Conservation (phyloP, 2,113 vertebrate genomes). For the Chunga burmeisteri region DNA sequence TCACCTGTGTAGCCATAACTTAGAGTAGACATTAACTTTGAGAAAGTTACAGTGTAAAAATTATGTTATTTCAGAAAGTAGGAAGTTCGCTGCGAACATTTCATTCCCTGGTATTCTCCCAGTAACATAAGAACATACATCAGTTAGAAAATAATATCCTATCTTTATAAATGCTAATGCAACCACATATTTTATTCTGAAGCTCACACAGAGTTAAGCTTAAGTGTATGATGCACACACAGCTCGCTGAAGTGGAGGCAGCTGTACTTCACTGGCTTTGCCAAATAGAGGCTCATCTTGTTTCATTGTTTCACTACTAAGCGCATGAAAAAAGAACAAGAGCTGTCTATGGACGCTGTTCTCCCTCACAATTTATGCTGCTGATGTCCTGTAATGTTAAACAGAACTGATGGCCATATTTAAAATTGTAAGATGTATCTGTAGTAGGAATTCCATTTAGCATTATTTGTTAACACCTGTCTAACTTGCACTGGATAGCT, state of each 20-base stretch:
- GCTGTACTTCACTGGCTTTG: neutral
- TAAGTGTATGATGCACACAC: neutral
- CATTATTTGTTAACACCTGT: neutral
- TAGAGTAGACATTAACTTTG: neutral
- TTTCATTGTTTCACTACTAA: neutral
- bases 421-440: neutral
- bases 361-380: neutral
- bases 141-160: neutral
- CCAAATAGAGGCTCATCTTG: neutral
- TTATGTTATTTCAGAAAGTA: neutral
- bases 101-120: neutral
- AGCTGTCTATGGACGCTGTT: neutral
- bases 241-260: neutral
- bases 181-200: neutral
- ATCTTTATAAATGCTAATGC: neutral
- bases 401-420: neutral
- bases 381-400: neutral
- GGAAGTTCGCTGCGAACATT: neutral
- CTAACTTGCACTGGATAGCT: neutral
- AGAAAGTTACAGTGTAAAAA: neutral
- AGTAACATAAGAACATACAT: neutral
- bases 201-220: neutral
- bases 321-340: neutral
- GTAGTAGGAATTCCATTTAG: neutral
- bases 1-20: neutral